Conservation (phyloP, 2,797 vertebrate genomes). For the Enteromius argenteus region DNA sequence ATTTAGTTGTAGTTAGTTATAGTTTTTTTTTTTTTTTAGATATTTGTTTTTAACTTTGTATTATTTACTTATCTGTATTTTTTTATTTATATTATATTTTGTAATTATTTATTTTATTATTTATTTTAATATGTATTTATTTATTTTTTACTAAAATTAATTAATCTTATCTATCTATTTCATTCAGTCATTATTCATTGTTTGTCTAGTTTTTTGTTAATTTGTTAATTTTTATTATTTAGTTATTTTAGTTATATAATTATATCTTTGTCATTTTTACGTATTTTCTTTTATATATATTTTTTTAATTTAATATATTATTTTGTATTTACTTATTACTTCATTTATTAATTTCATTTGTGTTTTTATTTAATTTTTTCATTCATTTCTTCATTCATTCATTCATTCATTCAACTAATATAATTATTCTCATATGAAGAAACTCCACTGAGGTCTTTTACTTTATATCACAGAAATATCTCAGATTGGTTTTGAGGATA, state of each 20-base stretch:
- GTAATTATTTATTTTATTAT: too few relatives aligned
- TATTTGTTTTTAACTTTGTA: too few relatives aligned
- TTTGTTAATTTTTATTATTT: background rate
- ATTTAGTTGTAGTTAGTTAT: too few relatives aligned
- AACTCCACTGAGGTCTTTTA: background rate
- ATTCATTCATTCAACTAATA: background rate
- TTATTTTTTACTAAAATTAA: too few relatives aligned
- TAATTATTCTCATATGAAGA: background rate
- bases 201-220: background rate
- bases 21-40: too few relatives aligned
- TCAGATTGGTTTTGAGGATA: constrained; percentile 53
- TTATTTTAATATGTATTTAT: too few relatives aligned
- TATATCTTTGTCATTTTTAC: background rate
- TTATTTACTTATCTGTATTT: too few relatives aligned
- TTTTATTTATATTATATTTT: too few relatives aligned
- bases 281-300: background rate
- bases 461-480: constrained; percentile 35
- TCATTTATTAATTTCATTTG: background rate
- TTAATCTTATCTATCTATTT: too few relatives aligned
- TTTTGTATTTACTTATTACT: background rate
- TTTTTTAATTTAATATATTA: background rate
- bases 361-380: too few relatives aligned
- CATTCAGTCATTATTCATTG: too few relatives aligned
- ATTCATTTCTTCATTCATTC: background rate
- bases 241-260: background rate